Conservation (phyloP, 2,113 vertebrate genomes). For the Chloroceryle aenea region DNA sequence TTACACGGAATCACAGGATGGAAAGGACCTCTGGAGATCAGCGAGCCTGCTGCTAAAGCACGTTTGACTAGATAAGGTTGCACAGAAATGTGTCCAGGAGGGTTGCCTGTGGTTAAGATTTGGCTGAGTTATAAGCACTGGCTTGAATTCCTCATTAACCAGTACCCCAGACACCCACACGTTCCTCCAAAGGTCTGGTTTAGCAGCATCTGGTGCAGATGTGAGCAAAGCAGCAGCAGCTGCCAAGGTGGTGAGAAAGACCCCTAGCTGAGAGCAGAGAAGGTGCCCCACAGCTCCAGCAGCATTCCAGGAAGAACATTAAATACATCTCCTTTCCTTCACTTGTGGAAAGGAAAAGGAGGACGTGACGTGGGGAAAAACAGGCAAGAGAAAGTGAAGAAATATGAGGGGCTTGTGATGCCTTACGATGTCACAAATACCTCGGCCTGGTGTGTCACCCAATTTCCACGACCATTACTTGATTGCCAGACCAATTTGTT, state of each 20-base stretch:
- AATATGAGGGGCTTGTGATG: not conserved
- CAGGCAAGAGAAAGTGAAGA: not conserved
- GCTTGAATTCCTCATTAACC: not conserved
- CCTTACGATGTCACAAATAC: not conserved
- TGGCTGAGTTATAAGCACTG: not conserved
- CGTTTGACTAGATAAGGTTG: no score
- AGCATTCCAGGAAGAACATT: not conserved
- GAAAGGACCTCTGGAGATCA: no score
- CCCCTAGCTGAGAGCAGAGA: not conserved
- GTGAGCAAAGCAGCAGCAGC: not conserved
- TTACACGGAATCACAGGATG: not conserved
- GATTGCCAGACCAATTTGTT: not conserved
- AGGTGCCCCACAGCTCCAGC: not conserved
- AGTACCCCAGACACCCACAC: not conserved
- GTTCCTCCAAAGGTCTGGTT: not conserved
- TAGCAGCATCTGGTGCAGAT: not conserved
- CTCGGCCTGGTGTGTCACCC: not conserved
- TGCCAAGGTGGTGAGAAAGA: not conserved
- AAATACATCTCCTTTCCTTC: not conserved
- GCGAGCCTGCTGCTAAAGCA: no score
- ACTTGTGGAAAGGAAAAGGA: not conserved
- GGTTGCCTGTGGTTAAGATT: not conserved
- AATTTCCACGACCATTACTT: not conserved
- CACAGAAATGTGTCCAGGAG: no score
- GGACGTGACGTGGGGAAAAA: rapidly evolving